These are phyloP conservation scores for Eupeodes corollae DNA, from an alignment of 1,140 invertebrate species.

Conservation along the genomic window DNA sequence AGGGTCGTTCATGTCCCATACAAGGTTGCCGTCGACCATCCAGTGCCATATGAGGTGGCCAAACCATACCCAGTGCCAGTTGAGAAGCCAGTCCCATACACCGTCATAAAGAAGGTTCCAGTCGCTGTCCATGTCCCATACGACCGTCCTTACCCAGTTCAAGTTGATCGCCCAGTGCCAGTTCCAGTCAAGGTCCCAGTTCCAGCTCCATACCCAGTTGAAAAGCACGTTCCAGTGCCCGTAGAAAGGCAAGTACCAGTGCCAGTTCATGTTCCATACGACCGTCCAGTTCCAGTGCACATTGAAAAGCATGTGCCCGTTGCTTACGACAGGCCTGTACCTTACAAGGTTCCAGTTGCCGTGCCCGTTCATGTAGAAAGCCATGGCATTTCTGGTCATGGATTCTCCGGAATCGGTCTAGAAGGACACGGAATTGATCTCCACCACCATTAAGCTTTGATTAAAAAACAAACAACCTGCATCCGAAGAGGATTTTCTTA, in stretches of 20 bases:
- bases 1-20: constrained; percentile 40
- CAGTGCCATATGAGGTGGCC: constrained; percentile 39
- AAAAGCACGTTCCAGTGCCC: constrained; percentile 45
- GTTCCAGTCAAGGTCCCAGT: constrained; percentile 47
- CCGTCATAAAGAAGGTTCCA: constrained; percentile 37
- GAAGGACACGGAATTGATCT: constrained; percentile 13
- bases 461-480: too few species aligned
- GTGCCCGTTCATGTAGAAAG: constrained; percentile 42
- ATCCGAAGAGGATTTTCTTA: too few species aligned
- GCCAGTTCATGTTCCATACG: constrained; percentile 47
- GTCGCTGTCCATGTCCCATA: constrained; percentile 41
- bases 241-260: constrained; percentile 49
- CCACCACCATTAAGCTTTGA: neutral
- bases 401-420: constrained; percentile 15
- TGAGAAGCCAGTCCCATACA: constrained; percentile 27
- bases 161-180: constrained; percentile 44
- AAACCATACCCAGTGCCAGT: constrained; percentile 45
- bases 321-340: constrained; percentile 45
- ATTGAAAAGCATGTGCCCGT: constrained; percentile 47
- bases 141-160: constrained; percentile 39
- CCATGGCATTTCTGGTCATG: constrained; percentile 19
- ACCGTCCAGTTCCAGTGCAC: constrained; percentile 47
- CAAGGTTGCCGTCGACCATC: constrained; percentile 28
- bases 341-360: constrained; percentile 49
- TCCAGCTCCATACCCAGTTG: constrained; percentile 42